Percentiles rank a stretch among this genome's conserved stretches.
Conservation (phyloP, 2,797 vertebrate species). For the Leptatherina wallacei region DNA sequence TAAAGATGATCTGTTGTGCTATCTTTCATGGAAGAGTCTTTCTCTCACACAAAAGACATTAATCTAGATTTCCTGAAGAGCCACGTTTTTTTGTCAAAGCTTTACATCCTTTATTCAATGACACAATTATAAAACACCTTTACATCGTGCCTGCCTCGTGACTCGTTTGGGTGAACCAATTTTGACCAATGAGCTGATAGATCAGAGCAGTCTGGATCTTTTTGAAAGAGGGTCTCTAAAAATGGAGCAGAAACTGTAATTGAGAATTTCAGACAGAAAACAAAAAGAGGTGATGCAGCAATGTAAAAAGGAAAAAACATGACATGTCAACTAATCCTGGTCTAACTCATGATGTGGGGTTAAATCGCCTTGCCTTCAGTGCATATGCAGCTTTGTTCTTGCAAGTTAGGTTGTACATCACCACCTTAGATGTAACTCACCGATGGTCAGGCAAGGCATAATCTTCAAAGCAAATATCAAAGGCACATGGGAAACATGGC, state of each 20-base stretch:
- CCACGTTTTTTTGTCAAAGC: neutral
- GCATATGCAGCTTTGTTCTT: neutral
- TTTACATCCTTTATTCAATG: neutral
- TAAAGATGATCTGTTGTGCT: neutral
- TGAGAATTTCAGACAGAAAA: neutral
- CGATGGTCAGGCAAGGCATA: constrained; percentile 44
- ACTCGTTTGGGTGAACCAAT: neutral
- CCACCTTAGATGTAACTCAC: constrained; percentile 29
- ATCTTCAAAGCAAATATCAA: constrained; percentile 72
- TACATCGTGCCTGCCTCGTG: neutral
- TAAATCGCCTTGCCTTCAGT: neutral
- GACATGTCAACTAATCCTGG: no score
- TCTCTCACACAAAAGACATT: neutral
- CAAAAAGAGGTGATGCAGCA: neutral
- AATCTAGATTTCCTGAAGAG: neutral
- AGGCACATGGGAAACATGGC: constrained; percentile 57
- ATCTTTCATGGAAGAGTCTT: neutral
- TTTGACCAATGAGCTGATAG: neutral
- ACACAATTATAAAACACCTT: neutral
- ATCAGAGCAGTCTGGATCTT: no score
- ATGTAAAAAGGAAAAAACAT: no score
- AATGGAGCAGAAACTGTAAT: no score
- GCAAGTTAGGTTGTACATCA: constrained; percentile 38
- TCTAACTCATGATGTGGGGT: neutral
- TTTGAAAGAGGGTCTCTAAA: no score